Conservation (phyloP, 2,797 vertebrate genomes). For the Lemur catta region DNA sequence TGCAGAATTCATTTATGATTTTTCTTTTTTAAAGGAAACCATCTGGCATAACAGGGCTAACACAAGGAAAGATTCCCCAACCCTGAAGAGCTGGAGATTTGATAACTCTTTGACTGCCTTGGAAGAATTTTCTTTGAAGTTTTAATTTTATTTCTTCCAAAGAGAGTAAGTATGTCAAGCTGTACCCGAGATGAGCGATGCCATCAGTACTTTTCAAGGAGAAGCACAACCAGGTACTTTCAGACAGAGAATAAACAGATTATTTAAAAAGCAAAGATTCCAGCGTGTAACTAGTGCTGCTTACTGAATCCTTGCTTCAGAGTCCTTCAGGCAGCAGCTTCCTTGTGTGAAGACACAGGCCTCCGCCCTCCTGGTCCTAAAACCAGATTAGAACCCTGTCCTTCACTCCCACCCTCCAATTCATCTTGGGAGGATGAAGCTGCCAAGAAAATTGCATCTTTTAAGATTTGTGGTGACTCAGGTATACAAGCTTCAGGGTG, state of each 20-base stretch:
- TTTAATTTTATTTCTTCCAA: constrained; percentile 1
- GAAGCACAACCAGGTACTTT: not conserved
- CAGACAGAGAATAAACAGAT: constrained; percentile 10
- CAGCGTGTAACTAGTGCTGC: not conserved
- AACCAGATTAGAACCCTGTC: constrained; percentile 24
- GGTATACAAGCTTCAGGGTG: constrained; percentile 31
- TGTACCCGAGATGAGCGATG: not conserved
- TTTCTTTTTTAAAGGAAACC: constrained; percentile 54
- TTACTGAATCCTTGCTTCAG: not conserved
- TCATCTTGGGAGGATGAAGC: constrained; percentile 41
- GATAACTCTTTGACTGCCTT: not conserved
- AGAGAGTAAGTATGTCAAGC: not conserved
- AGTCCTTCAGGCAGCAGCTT: not conserved
- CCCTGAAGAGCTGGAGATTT: not conserved
- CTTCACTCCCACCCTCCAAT: constrained; percentile 52
- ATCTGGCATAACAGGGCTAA: constrained; percentile 45
- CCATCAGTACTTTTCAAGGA: not conserved
- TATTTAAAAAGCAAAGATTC: not conserved
- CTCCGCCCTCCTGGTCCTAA: not conserved
- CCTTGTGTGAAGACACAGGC: not conserved
- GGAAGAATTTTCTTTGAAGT: constrained; percentile 57
- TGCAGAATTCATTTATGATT: constrained; percentile 67
- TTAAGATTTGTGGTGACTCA: constrained; percentile 69
- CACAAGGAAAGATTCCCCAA: not conserved
- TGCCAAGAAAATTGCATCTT: constrained; percentile 62